Percentiles rank a stretch among this genome's conserved stretches.
phyloP scores from a whole-genome alignment of 30 jellyfish, hydroid and myxozoan species.

The Aurelia aurita complex sp. Pacific region DNA sequence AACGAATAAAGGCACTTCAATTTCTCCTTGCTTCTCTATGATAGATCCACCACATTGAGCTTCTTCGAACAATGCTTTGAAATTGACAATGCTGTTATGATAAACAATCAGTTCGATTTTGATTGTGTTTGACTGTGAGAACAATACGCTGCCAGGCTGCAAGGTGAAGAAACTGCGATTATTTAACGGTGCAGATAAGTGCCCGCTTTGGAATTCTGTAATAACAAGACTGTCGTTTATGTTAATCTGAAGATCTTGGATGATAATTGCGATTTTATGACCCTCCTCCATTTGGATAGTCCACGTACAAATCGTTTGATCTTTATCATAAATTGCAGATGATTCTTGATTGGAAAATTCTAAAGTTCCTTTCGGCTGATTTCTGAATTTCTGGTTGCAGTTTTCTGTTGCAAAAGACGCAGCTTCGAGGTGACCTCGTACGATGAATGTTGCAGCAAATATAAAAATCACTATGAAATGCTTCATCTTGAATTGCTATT shows the following conservation, averaged over 20 bases:
- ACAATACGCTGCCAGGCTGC: constrained; percentile 74
- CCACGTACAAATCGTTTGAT: constrained; percentile 49
- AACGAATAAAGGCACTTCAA: constrained; percentile 72
- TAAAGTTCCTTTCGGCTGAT: constrained; percentile 2
- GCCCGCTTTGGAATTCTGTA: constrained; percentile 23
- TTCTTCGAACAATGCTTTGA: constrained; percentile 77
- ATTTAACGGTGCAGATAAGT: constrained; percentile 22
- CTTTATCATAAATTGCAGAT: background rate
- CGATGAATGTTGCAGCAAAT: background rate
- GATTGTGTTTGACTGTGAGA: constrained; percentile 57
- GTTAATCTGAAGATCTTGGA: constrained; percentile 25
- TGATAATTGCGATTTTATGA: constrained; percentile 56
- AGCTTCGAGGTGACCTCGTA: background rate
- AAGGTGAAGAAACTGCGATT: constrained; percentile 14
- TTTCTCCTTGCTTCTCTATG: constrained; percentile 45
- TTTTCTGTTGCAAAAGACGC: background rate
- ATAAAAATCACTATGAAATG: background rate
- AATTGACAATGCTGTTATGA: constrained; percentile 1
- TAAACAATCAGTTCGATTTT: constrained; percentile 37
- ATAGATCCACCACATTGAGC: constrained; percentile 77
- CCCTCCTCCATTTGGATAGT: constrained; percentile 63
- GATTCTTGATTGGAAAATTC: constrained; percentile 3
- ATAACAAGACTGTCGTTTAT: constrained; percentile 58
- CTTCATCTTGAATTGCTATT: background rate
- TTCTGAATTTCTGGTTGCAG: constrained; percentile 13